Conservation (phyloP, 1,140 invertebrate genomes). For the Drosophila neocordata region DNA sequence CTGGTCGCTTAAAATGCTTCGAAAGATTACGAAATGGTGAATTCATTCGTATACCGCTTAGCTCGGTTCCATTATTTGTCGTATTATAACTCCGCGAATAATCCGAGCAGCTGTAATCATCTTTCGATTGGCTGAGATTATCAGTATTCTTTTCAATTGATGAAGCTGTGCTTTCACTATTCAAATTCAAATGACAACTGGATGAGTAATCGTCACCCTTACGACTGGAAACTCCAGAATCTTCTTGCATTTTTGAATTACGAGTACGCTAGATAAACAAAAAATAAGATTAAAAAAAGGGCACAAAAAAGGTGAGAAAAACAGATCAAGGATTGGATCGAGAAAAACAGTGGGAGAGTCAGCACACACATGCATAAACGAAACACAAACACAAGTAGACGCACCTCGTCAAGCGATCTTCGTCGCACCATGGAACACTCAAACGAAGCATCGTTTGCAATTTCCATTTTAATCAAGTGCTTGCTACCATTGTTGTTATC, state of each 20-base stretch:
- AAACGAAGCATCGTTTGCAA: slow-evolving; percentile 67
- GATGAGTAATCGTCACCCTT: slow-evolving; percentile 73
- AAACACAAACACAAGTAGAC: slow-evolving; percentile 37
- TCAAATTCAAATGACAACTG: slow-evolving; percentile 64
- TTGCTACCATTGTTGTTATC: slow-evolving; percentile 58
- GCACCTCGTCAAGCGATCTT: slow-evolving; percentile 78
- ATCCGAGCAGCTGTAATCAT: slow-evolving; percentile 76
- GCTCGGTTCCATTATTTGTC: slow-evolving; percentile 68
- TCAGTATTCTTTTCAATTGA: slow-evolving; percentile 75
- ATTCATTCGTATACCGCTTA: slow-evolving; percentile 76
- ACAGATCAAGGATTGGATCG: too few species aligned
- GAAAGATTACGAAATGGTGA: slow-evolving; percentile 76
- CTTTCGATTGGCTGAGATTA: slow-evolving; percentile 76
- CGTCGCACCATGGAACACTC: slow-evolving; percentile 81
- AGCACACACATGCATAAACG: slow-evolving; percentile 18
- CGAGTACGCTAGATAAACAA: slow-evolving; percentile 57
- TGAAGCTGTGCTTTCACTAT: slow-evolving; percentile 74
- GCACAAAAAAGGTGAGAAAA: background rate
- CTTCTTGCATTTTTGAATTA: slow-evolving; percentile 65
- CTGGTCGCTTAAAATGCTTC: slow-evolving; percentile 78
- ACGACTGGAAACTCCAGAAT: slow-evolving; percentile 80
- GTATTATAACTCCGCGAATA: slow-evolving; percentile 76
- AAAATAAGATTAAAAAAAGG: background rate
- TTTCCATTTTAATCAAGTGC: slow-evolving; percentile 60
- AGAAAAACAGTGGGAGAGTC: background rate